Base-by-base conservation (phyloP, 2,797 vertebrate genomes). In the Acanthis flammea region DNA sequence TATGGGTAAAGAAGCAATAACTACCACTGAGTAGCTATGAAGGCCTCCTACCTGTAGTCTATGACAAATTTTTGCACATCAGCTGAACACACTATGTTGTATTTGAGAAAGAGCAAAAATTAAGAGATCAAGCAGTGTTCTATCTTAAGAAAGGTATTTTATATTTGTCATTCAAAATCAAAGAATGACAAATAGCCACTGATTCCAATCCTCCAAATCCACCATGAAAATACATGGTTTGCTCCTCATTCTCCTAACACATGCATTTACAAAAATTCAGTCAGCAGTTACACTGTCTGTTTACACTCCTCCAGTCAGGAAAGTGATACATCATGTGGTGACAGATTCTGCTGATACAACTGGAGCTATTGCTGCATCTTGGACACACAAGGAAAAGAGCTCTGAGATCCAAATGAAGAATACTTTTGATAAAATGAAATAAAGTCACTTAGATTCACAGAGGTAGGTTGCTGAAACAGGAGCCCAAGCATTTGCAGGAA, bases 401-500 rank as follows among this genome's bases (percentile, higher is more conserved):
- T 58, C 10, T 3, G 14, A 88, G 28, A 90, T n/a, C 6, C 55
- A 87, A 68, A 75, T 5, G 5, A 90, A 78, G 67, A 84, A 79
- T 44, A 88, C n/a, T 81, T 88, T 28, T 10, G 16, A 58, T 24
- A 84, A 91, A 92, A 57, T 8, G 21, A 81, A 83, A 74, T 54
- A 87, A 76, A 88, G 65, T 62, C 50, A 86, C 28, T 86, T 77
- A 63, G n/a, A 72, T 31, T 18, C 61, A 76, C 10, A 77, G 28
- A 86, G 61, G 44, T n/a, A 92, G 39, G 47, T 28, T 90, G 75
- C 37, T 86, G 53, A 83, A 88, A 94, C 58, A 88, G 87, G 31
- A 95, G 79, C 44, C 57, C n/a, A 58, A 68, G 50, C 19, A 68
- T 66, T 89, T 86, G 28, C 45, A 83, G 85, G 75, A 95, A 94